Conservation (phyloP, 2,888 invertebrate species). For the Zaprionus obscuricornis region DNA sequence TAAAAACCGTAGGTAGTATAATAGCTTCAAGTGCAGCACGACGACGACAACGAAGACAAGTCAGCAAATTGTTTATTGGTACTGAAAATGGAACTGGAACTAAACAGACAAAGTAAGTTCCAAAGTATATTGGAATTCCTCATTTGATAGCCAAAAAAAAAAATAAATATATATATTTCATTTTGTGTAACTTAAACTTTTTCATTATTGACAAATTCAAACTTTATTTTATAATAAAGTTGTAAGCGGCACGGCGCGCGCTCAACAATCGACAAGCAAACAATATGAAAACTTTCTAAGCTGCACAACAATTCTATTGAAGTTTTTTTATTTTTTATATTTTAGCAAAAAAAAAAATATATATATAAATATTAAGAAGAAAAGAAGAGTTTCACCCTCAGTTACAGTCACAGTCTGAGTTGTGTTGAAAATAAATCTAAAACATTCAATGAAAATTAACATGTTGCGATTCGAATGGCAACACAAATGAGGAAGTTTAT, state of each 20-base stretch:
- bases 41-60: conserved; percentile 42
- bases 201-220: too few relatives aligned
- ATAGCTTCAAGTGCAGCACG: conserved; percentile 33
- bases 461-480: conserved; percentile 22
- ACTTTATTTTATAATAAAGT: conserved; percentile 24
- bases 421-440: conserved; percentile 25
- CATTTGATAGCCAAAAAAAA: too few relatives aligned
- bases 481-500: conserved; percentile 68
- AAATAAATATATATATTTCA: too few relatives aligned
- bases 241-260: too few relatives aligned
- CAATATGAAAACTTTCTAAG: conserved; percentile 59
- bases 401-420: conserved; percentile 12
- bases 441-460: conserved; percentile 38
- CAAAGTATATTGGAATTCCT: too few relatives aligned
- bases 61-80: conserved; percentile 52
- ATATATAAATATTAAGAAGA: too few relatives aligned
- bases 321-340: conserved; percentile 21
- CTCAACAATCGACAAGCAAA: conserved; percentile 36
- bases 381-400: too few relatives aligned
- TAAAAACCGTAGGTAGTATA: conserved; percentile 8
- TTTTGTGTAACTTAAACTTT: too few relatives aligned
- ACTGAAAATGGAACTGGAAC: conserved; percentile 1
- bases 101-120: not conserved
- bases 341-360: conserved; percentile 28
- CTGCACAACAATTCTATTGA: conserved; percentile 49